Evolutionary conservation across 2,888 invertebrate species (phyloP), one percentile per base, ranked within the genome.

Genomic region (Lasioglossum leucozonium): DNA sequence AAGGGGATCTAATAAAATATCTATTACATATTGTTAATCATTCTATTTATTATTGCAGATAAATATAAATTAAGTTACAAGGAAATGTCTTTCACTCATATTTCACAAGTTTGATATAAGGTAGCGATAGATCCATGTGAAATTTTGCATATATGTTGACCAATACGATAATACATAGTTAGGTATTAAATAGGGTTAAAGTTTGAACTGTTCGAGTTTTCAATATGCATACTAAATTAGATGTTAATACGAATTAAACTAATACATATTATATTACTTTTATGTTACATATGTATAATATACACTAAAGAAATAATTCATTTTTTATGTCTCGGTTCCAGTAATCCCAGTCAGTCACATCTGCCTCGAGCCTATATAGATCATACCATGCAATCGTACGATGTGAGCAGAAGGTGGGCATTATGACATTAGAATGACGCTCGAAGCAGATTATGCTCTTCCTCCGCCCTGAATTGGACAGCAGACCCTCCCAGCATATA

Each of bases 101-200:
- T 80, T 47, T 13, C 77, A 75, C 62, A 72, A 40, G 44, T 77
- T 82, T 55, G 8, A 73, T 79, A 37, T 74, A 13, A 85, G 74
- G 22, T 65, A 80, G n/a, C 73, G 77, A 65, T 71, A 79, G 79
- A 72, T 84, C 62, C 73, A 77, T 80, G 65, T 72, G 51, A 82
- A 85, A 76, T 84, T 79, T 80, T 84, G 77, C 73, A 84, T 73
- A 65, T 84, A 81, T 71, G 79, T 91, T 89, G 91, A 91, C 91
- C 91, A 91, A 91, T 89, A 87, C 88, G 88, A 84, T 62, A 81
- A 67, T 90, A 34, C 34, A 34, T 34, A 90, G 86, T 40, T 89
- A 91, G 84, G 10, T 84, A 58, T 40, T 86, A 87, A 79, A 72
- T 77, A 77, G 79, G 75, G 13, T 80, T 80, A 47, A 71, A 82